Base-by-base conservation (phyloP, 2,888 invertebrate genomes). In the Eurois occulta region DNA sequence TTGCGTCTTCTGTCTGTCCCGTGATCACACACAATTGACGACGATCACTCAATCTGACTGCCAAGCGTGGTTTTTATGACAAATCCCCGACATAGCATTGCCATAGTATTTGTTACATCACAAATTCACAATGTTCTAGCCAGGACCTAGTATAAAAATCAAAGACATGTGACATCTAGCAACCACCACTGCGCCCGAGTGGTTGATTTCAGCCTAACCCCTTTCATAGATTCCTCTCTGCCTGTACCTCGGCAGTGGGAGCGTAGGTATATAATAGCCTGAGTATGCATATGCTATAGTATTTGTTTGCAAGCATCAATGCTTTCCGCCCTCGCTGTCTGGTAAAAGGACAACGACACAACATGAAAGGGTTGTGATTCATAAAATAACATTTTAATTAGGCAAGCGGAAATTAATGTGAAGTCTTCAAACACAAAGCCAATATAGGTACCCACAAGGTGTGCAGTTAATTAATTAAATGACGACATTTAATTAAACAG, bases 401-500 rank as follows among this genome's bases (percentile, higher is more conserved):
- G 11, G 21, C 24, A 74, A n/a, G 18, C 8, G n/a, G 55, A 77
- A 66, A 86, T 24, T 16, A 66, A 74, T 74, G 41, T 41, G 10
- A 32, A 58, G 38, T 64, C 46, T 77, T 77, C 43, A 71, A 38
- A 72, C 71, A 65, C 48, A 65, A 77, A 65, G 43, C 71, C 77
- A 64, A 75, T 73, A 68, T 38, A 38, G 11, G 38, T 38, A 58
- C 38, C 48, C 64, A 60, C 43, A 48, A 77, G 35, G 71, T 77
- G 72, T 74, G 66, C 65, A 81, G 69, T 74, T 85, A 80, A 83
- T 78, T 85, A 78, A 85, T 86, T 79, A 77, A 68, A 80, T 68
- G 35, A 73, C 72, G 52, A 85, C 80, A 72, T 85, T 85, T 85
- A 87, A 87, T 80, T 78, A 83, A 85, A 85, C 73, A 77, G 67